Percentiles rank a stretch among this genome's conserved stretches.
phyloP scores from a whole-genome alignment of 2,113 vertebrate species.

The Prolemur simus region DNA sequence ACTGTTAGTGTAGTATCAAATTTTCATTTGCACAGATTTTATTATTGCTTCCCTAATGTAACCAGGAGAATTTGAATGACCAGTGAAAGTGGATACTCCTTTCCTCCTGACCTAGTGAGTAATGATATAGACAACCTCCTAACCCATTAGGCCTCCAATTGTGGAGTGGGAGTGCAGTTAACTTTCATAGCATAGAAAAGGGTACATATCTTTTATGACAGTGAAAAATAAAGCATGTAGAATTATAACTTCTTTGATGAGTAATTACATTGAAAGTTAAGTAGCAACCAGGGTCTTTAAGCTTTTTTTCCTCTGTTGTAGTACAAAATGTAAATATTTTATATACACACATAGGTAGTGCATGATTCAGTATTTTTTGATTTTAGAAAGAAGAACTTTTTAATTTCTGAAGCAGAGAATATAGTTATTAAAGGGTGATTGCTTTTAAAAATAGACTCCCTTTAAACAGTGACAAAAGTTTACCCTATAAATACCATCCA shows the following conservation, averaged over 20 bases:
- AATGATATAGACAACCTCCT: slow-evolving; percentile 86
- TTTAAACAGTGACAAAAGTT: neutral
- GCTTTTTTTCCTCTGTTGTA: slow-evolving; percentile 46
- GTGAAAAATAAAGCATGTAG: slow-evolving; percentile 62
- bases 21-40: slow-evolving; percentile 84
- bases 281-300: slow-evolving; percentile 71
- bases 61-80: slow-evolving; percentile 87
- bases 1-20: slow-evolving; percentile 65
- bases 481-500: neutral
- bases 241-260: slow-evolving; percentile 79
- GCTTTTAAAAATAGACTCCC: neutral
- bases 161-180: slow-evolving; percentile 82
- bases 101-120: slow-evolving; percentile 81
- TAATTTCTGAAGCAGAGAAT: neutral
- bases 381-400: neutral
- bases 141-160: slow-evolving; percentile 79
- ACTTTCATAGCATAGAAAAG: slow-evolving; percentile 79
- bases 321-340: slow-evolving; percentile 5
- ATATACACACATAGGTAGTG: neutral
- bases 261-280: slow-evolving; percentile 79
- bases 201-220: slow-evolving; percentile 71
- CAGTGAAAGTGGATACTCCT: slow-evolving; percentile 78
- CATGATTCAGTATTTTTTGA: neutral
- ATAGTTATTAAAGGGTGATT: neutral
- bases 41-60: slow-evolving; percentile 84